phyloP scores from a whole-genome alignment of 2,888 invertebrate species.

The Allygus modestus region DNA sequence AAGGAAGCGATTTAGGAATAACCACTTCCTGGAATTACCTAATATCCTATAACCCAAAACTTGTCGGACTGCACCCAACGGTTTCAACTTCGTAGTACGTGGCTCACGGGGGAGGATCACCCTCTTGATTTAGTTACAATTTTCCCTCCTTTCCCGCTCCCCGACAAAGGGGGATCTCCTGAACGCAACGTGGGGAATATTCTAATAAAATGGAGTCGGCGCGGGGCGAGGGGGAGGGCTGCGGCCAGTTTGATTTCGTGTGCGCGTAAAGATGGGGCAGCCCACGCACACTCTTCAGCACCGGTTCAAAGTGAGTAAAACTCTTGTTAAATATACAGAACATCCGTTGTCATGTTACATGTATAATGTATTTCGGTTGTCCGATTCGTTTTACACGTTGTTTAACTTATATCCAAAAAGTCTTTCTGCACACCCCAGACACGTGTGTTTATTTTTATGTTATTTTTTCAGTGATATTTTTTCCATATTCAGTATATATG shows the following conservation, averaged over 20 bases:
- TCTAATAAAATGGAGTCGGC: slow-evolving; percentile 56
- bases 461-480: too few relatives aligned
- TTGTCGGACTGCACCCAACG: neutral
- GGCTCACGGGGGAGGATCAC: neutral
- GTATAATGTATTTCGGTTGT: neutral
- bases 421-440: too few relatives aligned
- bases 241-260: slow-evolving; percentile 60
- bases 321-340: too few relatives aligned
- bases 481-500: too few relatives aligned
- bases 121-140: slow-evolving; percentile 37
- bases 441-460: too few relatives aligned
- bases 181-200: slow-evolving; percentile 40
- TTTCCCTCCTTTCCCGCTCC: slow-evolving; percentile 8
- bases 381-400: too few relatives aligned
- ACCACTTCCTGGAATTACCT: neutral
- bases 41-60: neutral
- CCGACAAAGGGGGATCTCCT: slow-evolving; percentile 37
- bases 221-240: slow-evolving; percentile 21
- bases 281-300: slow-evolving; percentile 73
- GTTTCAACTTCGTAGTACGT: neutral
- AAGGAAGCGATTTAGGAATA: slow-evolving; percentile 17
- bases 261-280: slow-evolving; percentile 69
- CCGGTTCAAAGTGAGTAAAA: slow-evolving; percentile 74
- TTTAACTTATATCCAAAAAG: too few relatives aligned
- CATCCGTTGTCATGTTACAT: too few relatives aligned